Conservation (phyloP, 2,113 vertebrate genomes). For the Datnioides undecimradiatus region DNA sequence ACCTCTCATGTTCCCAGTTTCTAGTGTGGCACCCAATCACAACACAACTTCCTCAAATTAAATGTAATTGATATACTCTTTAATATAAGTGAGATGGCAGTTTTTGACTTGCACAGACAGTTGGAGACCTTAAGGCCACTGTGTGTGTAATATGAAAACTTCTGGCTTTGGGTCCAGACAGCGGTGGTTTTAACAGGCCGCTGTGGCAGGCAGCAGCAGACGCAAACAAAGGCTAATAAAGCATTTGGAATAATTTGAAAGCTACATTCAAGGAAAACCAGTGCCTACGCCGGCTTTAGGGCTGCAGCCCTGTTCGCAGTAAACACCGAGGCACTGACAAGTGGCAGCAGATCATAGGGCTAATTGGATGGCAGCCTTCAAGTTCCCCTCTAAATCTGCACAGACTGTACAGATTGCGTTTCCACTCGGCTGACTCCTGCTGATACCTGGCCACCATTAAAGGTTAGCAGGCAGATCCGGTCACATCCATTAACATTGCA, state of each 20-base stretch:
- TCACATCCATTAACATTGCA: not conserved
- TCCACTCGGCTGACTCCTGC: not conserved
- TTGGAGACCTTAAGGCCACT: too few species aligned
- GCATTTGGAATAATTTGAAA: not conserved
- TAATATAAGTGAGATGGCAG: too few species aligned
- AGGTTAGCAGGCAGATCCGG: constrained; percentile 8
- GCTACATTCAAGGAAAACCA: not conserved
- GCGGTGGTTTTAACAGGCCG: too few species aligned
- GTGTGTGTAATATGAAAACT: too few species aligned
- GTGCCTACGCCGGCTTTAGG: not conserved
- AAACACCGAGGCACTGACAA: not conserved
- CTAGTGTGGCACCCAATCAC: too few species aligned
- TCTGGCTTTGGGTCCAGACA: too few species aligned
- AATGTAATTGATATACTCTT: too few species aligned
- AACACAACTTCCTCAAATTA: too few species aligned
- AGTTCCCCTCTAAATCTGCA: not conserved
- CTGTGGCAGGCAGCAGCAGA: too few species aligned
- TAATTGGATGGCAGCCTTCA: not conserved
- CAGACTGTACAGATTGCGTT: not conserved
- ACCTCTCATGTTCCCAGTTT: too few species aligned
- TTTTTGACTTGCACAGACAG: too few species aligned
- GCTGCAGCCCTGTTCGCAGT: too few species aligned
- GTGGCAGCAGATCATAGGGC: not conserved
- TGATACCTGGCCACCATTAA: not conserved
- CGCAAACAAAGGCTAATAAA: not conserved